Percentiles rank a stretch among this genome's conserved stretches.
phyloP scores from a whole-genome alignment of 1,140 invertebrate species.

The Lordiphosa mommai region DNA sequence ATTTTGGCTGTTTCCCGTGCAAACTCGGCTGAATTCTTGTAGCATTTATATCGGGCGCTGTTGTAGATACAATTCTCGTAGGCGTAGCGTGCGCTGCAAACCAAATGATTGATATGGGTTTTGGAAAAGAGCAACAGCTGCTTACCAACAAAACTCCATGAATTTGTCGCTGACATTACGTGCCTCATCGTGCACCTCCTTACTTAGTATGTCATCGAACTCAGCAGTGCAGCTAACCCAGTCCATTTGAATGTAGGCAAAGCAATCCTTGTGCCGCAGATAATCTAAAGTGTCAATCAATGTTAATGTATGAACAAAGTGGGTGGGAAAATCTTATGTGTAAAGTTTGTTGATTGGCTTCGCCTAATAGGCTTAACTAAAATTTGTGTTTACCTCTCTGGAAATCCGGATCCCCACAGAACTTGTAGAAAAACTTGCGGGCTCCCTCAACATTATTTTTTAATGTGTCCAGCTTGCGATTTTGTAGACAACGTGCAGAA shows the following conservation, averaged over 20 bases:
- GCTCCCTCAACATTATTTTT: conserved; percentile 72
- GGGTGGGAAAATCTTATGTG: conserved; percentile 4
- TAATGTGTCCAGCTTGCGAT: conserved; percentile 53
- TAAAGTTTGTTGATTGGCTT: background rate
- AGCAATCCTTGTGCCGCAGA: conserved; percentile 74
- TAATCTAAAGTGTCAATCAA: conserved; percentile 54
- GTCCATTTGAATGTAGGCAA: conserved; percentile 66
- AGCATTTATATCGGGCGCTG: conserved; percentile 74
- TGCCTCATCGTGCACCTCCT: conserved; percentile 57
- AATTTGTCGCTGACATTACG: conserved; percentile 71
- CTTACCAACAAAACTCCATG: conserved; percentile 75
- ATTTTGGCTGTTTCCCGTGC: conserved; percentile 75
- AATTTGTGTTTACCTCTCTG: conserved; percentile 55
- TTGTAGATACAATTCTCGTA: conserved; percentile 79
- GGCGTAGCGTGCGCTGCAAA: conserved; percentile 62
- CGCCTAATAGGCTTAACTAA: background rate
- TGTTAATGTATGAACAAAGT: conserved; percentile 14
- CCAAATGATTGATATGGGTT: conserved; percentile 12
- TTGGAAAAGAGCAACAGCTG: too few relatives aligned
- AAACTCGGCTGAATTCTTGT: conserved; percentile 71
- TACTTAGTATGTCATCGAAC: conserved; percentile 65
- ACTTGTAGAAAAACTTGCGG: conserved; percentile 65
- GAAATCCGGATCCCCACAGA: conserved; percentile 64
- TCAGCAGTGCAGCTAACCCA: conserved; percentile 66
- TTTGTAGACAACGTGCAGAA: conserved; percentile 55